Evolutionary conservation across 1,140 invertebrate species (phyloP).

Genomic region (Ephestia elutella): DNA sequence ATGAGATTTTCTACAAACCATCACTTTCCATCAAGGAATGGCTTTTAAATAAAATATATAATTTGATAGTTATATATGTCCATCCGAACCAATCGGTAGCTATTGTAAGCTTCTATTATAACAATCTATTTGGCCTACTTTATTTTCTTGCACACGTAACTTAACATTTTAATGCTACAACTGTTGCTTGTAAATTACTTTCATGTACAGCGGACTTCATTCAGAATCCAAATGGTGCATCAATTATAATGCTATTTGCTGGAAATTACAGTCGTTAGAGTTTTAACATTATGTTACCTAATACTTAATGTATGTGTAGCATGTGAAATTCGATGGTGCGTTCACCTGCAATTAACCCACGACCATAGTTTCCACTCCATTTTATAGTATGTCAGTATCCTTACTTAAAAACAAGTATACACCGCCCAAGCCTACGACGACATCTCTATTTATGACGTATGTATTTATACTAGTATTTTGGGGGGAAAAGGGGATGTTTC

Average conservation of each 20-base stretch:
- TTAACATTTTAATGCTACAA: background rate
- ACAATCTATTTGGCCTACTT: background rate
- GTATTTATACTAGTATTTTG: no score
- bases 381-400: background rate
- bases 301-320: background rate
- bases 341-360: background rate
- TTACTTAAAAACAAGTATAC: no score
- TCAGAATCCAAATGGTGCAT: conserved; percentile 19
- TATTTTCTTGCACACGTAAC: background rate
- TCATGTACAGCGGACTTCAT: conserved; percentile 17
- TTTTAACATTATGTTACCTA: conserved; percentile 2
- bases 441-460: no score
- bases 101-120: no score
- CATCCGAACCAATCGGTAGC: no score
- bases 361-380: background rate
- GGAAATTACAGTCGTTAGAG: conserved; percentile 12
- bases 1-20: no score
- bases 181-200: conserved; percentile 15
- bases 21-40: no score
- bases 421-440: no score
- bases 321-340: background rate
- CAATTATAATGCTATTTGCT: conserved; percentile 37
- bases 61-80: no score
- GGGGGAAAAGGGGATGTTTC: no score
- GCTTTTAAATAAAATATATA: no score